Evolutionary conservation across 2,113 vertebrate genomes (phyloP).

Genomic region (Rhodinocichla rosea): DNA sequence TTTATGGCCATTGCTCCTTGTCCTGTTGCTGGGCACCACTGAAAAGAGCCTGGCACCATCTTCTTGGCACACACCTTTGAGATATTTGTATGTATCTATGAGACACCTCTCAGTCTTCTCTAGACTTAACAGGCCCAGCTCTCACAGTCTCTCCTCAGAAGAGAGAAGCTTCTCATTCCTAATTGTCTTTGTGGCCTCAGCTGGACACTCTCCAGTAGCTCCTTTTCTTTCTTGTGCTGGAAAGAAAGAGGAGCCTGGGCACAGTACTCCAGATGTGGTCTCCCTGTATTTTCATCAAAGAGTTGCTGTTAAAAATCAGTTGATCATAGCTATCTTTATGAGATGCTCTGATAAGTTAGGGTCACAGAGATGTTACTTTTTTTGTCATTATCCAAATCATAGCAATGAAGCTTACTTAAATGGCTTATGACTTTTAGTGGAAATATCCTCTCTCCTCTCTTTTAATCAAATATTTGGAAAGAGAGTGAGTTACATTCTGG

Average conservation of each 20-base stretch:
- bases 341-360: background rate
- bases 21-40: background rate
- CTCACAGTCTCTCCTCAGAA: background rate
- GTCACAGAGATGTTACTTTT: background rate
- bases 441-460: background rate
- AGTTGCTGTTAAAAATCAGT: background rate
- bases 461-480: background rate
- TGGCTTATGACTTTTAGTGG: background rate
- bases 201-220: background rate
- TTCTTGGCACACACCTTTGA: background rate
- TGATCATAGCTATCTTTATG: background rate
- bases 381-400: background rate
- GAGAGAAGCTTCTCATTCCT: background rate
- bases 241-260: background rate
- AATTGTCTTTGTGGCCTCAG: background rate
- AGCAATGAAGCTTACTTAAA: background rate
- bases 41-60: background rate
- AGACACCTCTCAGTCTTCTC: background rate
- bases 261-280: background rate
- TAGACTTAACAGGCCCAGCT: background rate
- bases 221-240: background rate
- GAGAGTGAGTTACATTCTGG: background rate
- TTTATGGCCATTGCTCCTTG: background rate
- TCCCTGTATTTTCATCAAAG: background rate
- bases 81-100: background rate